phyloP scores from a whole-genome alignment of 1,140 invertebrate genomes.

The Drosophila melanogaster region DNA sequence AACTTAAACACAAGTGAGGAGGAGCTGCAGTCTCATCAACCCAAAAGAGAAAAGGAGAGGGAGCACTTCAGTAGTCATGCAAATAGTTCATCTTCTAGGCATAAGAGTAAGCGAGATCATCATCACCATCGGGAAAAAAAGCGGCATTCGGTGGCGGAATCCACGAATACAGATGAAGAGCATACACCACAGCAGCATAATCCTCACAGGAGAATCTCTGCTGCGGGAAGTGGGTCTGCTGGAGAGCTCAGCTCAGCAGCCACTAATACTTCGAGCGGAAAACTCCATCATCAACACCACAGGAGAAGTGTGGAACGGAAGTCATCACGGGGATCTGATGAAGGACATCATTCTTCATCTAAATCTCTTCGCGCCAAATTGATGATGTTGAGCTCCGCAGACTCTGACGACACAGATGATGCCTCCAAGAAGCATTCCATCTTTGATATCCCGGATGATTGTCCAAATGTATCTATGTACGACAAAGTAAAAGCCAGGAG shows the following conservation, averaged over 20 bases:
- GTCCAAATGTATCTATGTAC: conserved; percentile 98
- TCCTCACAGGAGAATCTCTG: conserved; percentile 63
- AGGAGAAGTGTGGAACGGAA: conserved; percentile 69
- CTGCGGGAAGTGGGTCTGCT: conserved; percentile 51
- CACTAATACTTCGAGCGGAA: conserved; percentile 51
- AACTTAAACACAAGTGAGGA: conserved; percentile 66
- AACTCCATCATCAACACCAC: conserved; percentile 64
- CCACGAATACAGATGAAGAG: conserved; percentile 77
- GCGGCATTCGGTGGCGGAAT: conserved; percentile 73
- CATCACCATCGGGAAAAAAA: conserved; percentile 82
- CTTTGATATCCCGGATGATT: conserved; percentile 95
- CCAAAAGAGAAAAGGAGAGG: conserved; percentile 42
- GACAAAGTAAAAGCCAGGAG: conserved; percentile 98
- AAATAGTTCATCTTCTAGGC: conserved; percentile 56
- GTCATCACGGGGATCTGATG: conserved; percentile 48
- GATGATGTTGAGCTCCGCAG: conserved; percentile 83
- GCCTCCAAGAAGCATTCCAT: conserved; percentile 95
- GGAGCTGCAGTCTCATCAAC: conserved; percentile 49
- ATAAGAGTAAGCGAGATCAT: conserved; percentile 76
- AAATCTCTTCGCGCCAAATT: conserved; percentile 61
- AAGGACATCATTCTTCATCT: conserved; percentile 54
- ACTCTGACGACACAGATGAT: conserved; percentile 89
- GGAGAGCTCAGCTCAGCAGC: conserved; percentile 61
- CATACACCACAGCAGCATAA: conserved; percentile 48
- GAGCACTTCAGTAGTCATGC: conserved; percentile 56